Evolutionary conservation across 2,113 vertebrate species (phyloP), one percentile per base, ranked within the genome.

Genomic region (Coregonus clupeaformis): DNA sequence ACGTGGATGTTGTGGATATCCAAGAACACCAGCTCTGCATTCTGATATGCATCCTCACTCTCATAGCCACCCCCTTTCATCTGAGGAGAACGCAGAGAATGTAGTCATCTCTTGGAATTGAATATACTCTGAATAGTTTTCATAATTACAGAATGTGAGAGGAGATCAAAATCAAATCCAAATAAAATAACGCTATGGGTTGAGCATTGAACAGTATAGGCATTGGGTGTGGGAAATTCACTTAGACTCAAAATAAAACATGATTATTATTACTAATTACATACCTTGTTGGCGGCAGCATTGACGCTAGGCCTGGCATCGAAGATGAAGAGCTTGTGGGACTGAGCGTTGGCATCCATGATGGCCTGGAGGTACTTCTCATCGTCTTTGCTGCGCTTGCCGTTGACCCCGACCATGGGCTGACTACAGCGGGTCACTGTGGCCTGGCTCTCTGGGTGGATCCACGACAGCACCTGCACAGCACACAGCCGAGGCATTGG

Each of bases 1-100:
- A 99, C 97, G 0, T 98, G 98, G 84, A 99, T 99, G 69, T 99
- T 98, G 81, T 99, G 98, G 83, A 99, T 99, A 80, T 99, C 98
- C 88, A 99, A 84, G 82, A 99, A 99, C 78, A 99, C 92, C 32
- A 99, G 87, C 79, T 99, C 98, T 29, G 96, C 96, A 36, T 98
- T 98, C 89, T 98, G 98, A 92, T 99, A 99, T 3, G 97, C 96
- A 67, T 99, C 98, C 82, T 99, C 98, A 0, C 97, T 99, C 87
- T 99, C 98, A 84, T 93, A 99, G 30, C 97, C 98, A 3, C 98
- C 98, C 3, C 98, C 97, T 89, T 99, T 99, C 88, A 97, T 97
- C 98, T 99, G 80, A 24, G 27, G 22, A 29, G 77, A 57, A 76
- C 16, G 60, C 13, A 22, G 20, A 22, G 6, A 60, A 60, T 55